Base-by-base conservation (phyloP, 2,888 invertebrate genomes). In the Agrenia bidenticulata region DNA sequence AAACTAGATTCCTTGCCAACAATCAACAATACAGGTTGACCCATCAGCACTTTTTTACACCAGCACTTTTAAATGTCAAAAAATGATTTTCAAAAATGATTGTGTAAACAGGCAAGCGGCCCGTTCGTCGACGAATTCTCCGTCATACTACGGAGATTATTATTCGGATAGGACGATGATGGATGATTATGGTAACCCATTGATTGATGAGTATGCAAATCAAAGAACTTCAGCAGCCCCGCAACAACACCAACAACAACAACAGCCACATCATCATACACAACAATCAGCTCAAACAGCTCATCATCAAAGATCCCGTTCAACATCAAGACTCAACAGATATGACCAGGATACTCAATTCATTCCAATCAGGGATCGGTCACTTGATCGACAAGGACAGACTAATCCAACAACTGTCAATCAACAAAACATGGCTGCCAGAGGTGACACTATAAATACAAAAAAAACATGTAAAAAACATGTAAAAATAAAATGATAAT, bases 321-420 rank as follows among this genome's bases (percentile, higher is more conserved):
- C 88, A 82, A 79, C 74, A 37, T 73, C 76, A 19, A 61, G 74
- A 66, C 67, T 73, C 49, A 73, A 70, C 41, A 59, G 73, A 27
- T 74, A 76, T 63, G 77, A 77, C 37, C 57, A 88, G 80, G 90
- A 90, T 80, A 86, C 92, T 77, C 92, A 92, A 81, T 93, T 93
- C 82, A 87, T 92, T 77, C 92, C 92, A 70, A 89, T 89, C 73
- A 83, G 92, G 78, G 85, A 87, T 78, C 83, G 87, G 67, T 17
- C 45, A 45, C 15, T 19, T 5, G 19, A 45, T n/a, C 19, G 45
- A 15, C 45, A 45, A 45, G 15, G 9, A 19, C 19, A 45, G n/a
- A 45, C 45, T n/a, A n/a, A n/a, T n/a, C n/a, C n/a, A n/a, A n/a
- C n/a, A n/a, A n/a, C n/a, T n/a, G n/a, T n/a, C n/a, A n/a, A n/a